Percentiles rank a stretch among this genome's conserved stretches.
phyloP scores from a whole-genome alignment of 64 coral and sea anemone genomes.

The Montipora efflorescens region DNA sequence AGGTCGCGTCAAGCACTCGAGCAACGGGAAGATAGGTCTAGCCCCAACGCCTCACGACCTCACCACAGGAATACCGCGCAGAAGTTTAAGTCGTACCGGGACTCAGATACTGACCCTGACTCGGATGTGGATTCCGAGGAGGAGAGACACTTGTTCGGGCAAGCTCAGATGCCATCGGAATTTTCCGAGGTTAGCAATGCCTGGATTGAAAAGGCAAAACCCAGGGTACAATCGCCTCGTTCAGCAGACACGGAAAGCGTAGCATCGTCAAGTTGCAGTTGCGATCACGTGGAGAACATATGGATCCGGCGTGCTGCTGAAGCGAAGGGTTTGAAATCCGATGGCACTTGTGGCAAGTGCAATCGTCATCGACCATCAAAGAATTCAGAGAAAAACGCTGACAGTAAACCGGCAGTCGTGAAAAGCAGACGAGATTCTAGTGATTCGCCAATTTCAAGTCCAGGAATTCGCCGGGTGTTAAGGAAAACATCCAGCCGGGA shows the following conservation, averaged over 20 bases:
- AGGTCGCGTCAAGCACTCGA: neutral
- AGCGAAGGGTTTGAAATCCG: slow-evolving; percentile 28
- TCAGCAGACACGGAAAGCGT: slow-evolving; percentile 7
- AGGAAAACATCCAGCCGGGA: slow-evolving; percentile 59
- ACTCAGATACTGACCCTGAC: slow-evolving; percentile 85
- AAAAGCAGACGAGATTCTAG: slow-evolving; percentile 69
- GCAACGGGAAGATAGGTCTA: slow-evolving; percentile 8
- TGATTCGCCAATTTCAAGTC: slow-evolving; percentile 70
- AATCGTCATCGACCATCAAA: neutral
- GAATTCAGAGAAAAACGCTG: slow-evolving; percentile 3
- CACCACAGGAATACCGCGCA: slow-evolving; percentile 21
- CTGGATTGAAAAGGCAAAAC: slow-evolving; percentile 64
- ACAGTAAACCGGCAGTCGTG: slow-evolving; percentile 15
- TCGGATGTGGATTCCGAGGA: slow-evolving; percentile 86
- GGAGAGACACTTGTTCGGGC: slow-evolving; percentile 70
- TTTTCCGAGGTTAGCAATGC: slow-evolving; percentile 68
- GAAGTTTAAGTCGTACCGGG: slow-evolving; percentile 86
- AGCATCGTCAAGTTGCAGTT: slow-evolving; percentile 65
- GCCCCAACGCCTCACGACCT: neutral
- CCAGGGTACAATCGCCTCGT: neutral
- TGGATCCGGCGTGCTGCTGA: slow-evolving; percentile 73
- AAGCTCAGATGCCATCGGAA: slow-evolving; percentile 22
- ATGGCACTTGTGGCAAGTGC: slow-evolving; percentile 72
- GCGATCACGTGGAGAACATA: slow-evolving; percentile 71
- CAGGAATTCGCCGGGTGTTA: slow-evolving; percentile 51